Base-by-base conservation (phyloP, 2,113 vertebrate species). In the Burhinus oedicnemus region DNA sequence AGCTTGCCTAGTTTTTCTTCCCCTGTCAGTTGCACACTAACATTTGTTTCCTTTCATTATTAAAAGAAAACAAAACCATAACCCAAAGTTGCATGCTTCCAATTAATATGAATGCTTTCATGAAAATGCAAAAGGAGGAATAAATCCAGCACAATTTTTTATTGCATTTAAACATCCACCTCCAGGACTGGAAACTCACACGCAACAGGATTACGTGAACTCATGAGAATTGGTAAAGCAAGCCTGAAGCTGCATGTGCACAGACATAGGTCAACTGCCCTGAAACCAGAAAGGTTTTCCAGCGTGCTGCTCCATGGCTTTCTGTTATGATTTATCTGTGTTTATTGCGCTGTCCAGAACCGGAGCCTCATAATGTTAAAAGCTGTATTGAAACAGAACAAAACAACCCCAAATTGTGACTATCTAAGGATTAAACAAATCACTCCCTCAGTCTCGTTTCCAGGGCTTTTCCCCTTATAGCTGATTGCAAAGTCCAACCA, bases 1-100 rank as follows among this genome's bases (percentile, higher is more conserved):
- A 83, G 61, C 64, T 70, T 79, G 45, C 49, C 83, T 77, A 26
- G 25, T 77, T 80, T 81, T 93, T 60, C 52, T 15, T 78, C 55
- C 76, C 32, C 45, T 79, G 54, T 47, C 64, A 55, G 58, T 76
- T 94, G 87, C 60, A 88, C 91, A 93, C 54, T 82, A 79, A n/a
- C 38, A 40, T 95, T 97, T 95, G 45, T 86, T 97, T 95, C 45
- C 44, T 96, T 95, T 94, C 65, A 45, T 95, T 96, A 96, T 96
- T 96, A 96, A 97, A 96, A 95, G 92, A 94, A 96, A 97, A 96
- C 93, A 96, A 91, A 94, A 6, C 70, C 40, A 32, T 74, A 93
- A 80, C 70, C 45, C 87, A 70, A 83, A 85, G 75, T 55, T 93
- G 75, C 91, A 89, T 89, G 78, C 91, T 95, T 89, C 62, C 93